Percentiles rank a stretch among this genome's conserved stretches.
phyloP scores from a whole-genome alignment of 1,140 invertebrate species.

The Cherax destructor region DNA sequence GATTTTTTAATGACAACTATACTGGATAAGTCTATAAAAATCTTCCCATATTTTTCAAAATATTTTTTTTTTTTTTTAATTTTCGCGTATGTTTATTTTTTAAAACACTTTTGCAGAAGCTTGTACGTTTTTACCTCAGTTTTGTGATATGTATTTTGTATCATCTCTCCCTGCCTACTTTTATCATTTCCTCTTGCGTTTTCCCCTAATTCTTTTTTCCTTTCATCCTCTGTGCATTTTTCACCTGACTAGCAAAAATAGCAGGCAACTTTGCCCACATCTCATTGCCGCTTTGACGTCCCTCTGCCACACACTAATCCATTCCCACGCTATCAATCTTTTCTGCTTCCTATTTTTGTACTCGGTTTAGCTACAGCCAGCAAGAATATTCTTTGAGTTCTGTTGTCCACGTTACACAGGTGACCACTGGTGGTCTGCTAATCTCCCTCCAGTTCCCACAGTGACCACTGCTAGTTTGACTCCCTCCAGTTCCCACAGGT shows the following conservation, averaged over 20 bases:
- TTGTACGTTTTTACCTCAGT: background rate
- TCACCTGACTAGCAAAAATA: background rate
- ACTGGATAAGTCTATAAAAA: too few relatives aligned
- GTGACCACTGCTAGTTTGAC: too few relatives aligned
- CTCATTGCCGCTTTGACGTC: background rate
- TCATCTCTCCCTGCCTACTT: background rate
- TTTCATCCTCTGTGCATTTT: background rate
- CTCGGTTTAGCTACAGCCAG: too few relatives aligned
- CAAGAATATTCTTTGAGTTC: too few relatives aligned
- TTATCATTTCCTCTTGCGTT: background rate
- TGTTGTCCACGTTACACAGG: too few relatives aligned
- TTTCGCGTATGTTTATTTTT: background rate
- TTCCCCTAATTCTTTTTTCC: background rate
- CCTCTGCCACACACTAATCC: background rate
- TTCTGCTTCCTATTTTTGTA: too few relatives aligned
- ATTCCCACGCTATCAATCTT: background rate
- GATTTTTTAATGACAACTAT: too few relatives aligned
- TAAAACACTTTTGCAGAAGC: background rate
- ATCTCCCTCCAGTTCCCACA: too few relatives aligned
- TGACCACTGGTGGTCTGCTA: too few relatives aligned
- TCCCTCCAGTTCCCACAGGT: too few relatives aligned
- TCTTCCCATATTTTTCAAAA: background rate
- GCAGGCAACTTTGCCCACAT: background rate
- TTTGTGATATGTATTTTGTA: background rate
- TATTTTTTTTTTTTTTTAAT: background rate